Conservation (phyloP, 2,797 vertebrate genomes). For the Sebastes kiyomatsui region DNA sequence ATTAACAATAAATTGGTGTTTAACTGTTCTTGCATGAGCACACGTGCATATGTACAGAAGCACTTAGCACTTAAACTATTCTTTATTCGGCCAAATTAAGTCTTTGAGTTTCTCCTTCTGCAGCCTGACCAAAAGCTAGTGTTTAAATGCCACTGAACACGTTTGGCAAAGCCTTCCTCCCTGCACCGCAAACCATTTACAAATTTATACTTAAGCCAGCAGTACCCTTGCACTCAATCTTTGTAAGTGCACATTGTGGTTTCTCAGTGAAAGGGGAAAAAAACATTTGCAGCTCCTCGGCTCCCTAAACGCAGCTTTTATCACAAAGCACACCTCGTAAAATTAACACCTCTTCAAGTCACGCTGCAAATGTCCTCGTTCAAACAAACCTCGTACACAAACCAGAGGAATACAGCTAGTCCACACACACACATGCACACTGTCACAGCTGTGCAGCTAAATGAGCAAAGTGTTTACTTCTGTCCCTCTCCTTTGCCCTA, state of each 20-base stretch:
- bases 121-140: slow-evolving; percentile 27
- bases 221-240: slow-evolving; percentile 19
- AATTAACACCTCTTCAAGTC: slow-evolving; percentile 73
- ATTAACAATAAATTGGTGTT: neutral
- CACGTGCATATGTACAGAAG: neutral
- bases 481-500: slow-evolving; percentile 39
- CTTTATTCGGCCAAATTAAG: neutral
- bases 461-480: slow-evolving; percentile 71
- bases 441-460: slow-evolving; percentile 78
- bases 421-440: slow-evolving; percentile 32
- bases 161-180: slow-evolving; percentile 49
- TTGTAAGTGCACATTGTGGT: slow-evolving; percentile 41
- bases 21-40: neutral
- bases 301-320: slow-evolving; percentile 62
- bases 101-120: neutral
- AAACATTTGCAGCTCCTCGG: slow-evolving; percentile 53
- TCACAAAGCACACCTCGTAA: slow-evolving; percentile 73
- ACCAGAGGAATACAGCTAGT: slow-evolving; percentile 33
- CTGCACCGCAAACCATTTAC: slow-evolving; percentile 38
- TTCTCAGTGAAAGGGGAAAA: slow-evolving; percentile 38
- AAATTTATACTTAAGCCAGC: slow-evolving; percentile 40
- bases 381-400: slow-evolving; percentile 59
- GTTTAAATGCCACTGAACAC: slow-evolving; percentile 43
- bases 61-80: neutral
- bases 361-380: slow-evolving; percentile 57